Conservation (phyloP, 2,113 vertebrate species). For the Leuciscus idus region DNA sequence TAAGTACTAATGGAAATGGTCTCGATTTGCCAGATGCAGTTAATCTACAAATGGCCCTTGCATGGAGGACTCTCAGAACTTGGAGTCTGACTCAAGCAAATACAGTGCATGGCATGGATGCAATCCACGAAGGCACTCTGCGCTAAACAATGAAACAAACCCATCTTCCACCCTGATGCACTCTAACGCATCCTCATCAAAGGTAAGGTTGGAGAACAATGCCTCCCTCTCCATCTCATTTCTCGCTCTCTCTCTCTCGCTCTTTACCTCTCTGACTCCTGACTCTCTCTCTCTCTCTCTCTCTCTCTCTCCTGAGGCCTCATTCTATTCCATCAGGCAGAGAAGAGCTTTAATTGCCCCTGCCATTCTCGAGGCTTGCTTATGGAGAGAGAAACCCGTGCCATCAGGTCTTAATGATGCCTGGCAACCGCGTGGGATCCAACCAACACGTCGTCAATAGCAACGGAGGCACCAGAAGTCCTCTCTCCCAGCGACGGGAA, state of each 20-base stretch:
- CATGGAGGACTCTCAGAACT: constrained; percentile 18
- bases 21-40: constrained; percentile 35
- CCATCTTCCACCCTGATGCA: constrained; percentile 40
- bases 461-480: constrained; percentile 60
- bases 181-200: constrained; percentile 37
- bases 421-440: constrained; percentile 61
- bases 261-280: constrained; percentile 34
- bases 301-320: constrained; percentile 30
- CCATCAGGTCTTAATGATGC: constrained; percentile 62
- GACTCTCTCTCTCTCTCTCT: constrained; percentile 1
- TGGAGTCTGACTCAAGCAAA: constrained; percentile 22
- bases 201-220: constrained; percentile 38
- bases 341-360: constrained; percentile 59
- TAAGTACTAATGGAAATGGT: constrained; percentile 33
- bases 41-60: constrained; percentile 34
- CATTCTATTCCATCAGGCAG: constrained; percentile 55
- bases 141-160: constrained; percentile 30
- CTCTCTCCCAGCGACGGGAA: constrained; percentile 48
- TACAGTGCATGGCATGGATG: constrained; percentile 1
- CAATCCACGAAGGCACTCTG: constrained; percentile 34
- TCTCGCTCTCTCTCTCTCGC: constrained; percentile 7
- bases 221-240: constrained; percentile 35
- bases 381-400: constrained; percentile 51
- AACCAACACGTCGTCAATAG: constrained; percentile 62
- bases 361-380: constrained; percentile 51